These are phyloP conservation scores for Gryllus bimaculatus DNA, from an alignment of 1,140 invertebrate species.

Conservation along the genomic window DNA sequence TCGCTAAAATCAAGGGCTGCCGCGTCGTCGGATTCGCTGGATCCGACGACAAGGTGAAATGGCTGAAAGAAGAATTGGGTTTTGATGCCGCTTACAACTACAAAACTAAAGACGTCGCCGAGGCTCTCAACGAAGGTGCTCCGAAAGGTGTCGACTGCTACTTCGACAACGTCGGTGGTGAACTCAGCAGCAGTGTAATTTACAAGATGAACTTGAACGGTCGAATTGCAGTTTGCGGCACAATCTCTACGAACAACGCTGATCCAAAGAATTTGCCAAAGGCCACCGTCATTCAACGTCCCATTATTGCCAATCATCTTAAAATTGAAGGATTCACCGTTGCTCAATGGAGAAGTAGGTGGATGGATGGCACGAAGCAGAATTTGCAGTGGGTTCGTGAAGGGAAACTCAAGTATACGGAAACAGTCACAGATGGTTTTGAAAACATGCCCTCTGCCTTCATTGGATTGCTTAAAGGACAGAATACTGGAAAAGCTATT, in stretches of 20 bases:
- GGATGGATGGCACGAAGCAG: conserved; percentile 43
- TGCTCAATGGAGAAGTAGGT: conserved; percentile 38
- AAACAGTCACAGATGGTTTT: conserved; percentile 55
- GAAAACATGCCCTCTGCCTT: conserved; percentile 58
- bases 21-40: conserved; percentile 62
- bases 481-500: conserved; percentile 52
- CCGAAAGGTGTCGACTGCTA: conserved; percentile 60
- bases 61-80: conserved; percentile 51
- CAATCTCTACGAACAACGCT: conserved; percentile 50
- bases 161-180: conserved; percentile 65
- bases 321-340: conserved; percentile 52
- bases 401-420: conserved; percentile 45
- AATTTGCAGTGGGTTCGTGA: conserved; percentile 43
- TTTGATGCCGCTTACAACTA: conserved; percentile 65
- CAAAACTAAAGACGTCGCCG: conserved; percentile 46
- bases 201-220: conserved; percentile 51
- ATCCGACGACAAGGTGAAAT: conserved; percentile 56
- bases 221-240: conserved; percentile 52
- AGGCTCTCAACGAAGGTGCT: conserved; percentile 47
- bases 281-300: conserved; percentile 42
- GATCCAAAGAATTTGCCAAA: conserved; percentile 29
- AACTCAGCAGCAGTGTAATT: conserved; percentile 48
- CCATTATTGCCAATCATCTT: conserved; percentile 43
- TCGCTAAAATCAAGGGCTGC: conserved; percentile 58
- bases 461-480: conserved; percentile 46